phyloP scores from a whole-genome alignment of 2,113 vertebrate species.

The Chlamydotis undulata region DNA sequence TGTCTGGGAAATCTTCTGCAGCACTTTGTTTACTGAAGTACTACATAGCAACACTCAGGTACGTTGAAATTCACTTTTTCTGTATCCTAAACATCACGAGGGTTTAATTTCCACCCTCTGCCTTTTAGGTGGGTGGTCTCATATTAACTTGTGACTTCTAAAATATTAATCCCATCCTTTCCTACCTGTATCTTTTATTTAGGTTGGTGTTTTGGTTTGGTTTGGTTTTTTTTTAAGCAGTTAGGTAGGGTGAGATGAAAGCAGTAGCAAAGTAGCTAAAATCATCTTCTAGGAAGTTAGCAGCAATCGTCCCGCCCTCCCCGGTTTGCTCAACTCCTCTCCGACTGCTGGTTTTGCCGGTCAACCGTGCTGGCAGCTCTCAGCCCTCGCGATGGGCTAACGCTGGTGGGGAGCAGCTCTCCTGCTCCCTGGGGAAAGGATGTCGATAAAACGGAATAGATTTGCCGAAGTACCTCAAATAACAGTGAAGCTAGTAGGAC shows the following conservation, averaged over 20 bases:
- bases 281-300: slow-evolving; percentile 59
- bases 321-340: slow-evolving; percentile 60
- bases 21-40: neutral
- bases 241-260: neutral
- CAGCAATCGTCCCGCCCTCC: slow-evolving; percentile 46
- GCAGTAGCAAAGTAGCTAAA: slow-evolving; percentile 45
- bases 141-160: neutral
- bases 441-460: slow-evolving; percentile 75
- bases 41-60: neutral
- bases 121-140: neutral
- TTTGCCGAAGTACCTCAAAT: slow-evolving; percentile 74
- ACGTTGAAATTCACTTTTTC: neutral
- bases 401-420: neutral
- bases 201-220: neutral
- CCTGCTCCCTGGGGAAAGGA: slow-evolving; percentile 33
- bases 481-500: slow-evolving; percentile 74
- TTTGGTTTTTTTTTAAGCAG: neutral
- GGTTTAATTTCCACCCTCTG: neutral
- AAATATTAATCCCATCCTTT: neutral
- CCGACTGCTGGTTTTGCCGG: slow-evolving; percentile 22
- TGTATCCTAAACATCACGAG: neutral
- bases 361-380: neutral
- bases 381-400: neutral
- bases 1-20: neutral
- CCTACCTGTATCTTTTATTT: neutral